Percentiles rank a stretch among this genome's conserved stretches.
Evolutionary conservation across 1,140 invertebrate genomes (phyloP).

Genomic region (Scaptomyza hsui): DNA sequence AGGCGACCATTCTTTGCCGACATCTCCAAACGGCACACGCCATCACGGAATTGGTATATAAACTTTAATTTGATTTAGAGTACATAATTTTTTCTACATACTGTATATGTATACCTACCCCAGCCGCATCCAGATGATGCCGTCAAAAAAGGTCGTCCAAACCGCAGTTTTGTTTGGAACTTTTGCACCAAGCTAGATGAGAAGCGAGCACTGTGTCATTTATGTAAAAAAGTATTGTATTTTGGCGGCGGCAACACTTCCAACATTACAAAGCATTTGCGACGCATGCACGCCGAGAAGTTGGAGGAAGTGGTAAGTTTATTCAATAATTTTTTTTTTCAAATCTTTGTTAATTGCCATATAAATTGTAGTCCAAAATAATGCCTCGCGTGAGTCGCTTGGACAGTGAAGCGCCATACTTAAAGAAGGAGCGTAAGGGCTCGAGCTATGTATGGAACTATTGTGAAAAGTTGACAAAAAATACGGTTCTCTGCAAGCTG

Average conservation of each 20-base stretch:
- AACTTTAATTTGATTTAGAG: no score
- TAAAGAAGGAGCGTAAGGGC: constrained; percentile 49
- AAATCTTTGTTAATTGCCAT: background rate
- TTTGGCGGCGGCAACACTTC: constrained; percentile 65
- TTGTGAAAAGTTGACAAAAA: constrained; percentile 52
- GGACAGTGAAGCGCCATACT: background rate
- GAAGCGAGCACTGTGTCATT: constrained; percentile 58
- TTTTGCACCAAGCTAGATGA: constrained; percentile 57
- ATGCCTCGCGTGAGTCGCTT: constrained; percentile 19
- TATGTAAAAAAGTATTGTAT: constrained; percentile 60
- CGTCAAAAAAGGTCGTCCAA: constrained; percentile 45
- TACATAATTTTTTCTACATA: no score
- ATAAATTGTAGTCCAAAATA: constrained; percentile 2
- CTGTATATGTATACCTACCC: background rate
- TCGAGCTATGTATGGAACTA: constrained; percentile 70
- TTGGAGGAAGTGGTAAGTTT: constrained; percentile 33
- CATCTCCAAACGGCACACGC: constrained; percentile 47
- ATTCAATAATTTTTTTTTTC: background rate
- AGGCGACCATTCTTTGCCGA: constrained; percentile 51
- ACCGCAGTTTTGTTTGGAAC: constrained; percentile 65
- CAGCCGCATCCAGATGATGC: constrained; percentile 15
- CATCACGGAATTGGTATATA: constrained; percentile 20
- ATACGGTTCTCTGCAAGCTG: constrained; percentile 57
- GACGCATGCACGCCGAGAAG: constrained; percentile 51
- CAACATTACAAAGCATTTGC: constrained; percentile 65